Evolutionary conservation across 2,888 invertebrate species (phyloP).

Genomic region (Philereme transversata): DNA sequence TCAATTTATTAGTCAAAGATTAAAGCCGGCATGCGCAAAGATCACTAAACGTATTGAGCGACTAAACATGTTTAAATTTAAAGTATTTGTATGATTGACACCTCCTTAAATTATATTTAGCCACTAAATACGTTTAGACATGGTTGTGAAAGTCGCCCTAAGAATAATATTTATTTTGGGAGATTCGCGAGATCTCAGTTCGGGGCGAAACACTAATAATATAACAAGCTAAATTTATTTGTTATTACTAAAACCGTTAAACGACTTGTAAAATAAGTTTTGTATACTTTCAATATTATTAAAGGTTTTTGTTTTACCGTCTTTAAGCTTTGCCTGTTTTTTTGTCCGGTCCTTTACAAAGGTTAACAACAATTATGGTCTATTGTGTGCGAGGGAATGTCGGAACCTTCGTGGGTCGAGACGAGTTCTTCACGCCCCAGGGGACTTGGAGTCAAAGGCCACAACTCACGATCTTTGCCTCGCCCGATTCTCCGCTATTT

Average conservation of each 20-base stretch:
- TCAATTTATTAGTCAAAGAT: no score
- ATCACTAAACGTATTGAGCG: no score
- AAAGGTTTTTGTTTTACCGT: conserved; percentile 20
- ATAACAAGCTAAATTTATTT: conserved; percentile 5
- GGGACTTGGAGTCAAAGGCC: conserved; percentile 62
- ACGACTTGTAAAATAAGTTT: conserved; percentile 16
- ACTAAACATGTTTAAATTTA: no score
- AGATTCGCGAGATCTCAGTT: no score
- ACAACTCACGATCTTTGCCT: conserved; percentile 59
- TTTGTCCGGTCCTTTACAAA: conserved; percentile 30
- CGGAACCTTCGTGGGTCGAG: conserved; percentile 49
- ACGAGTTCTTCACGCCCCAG: conserved; percentile 56
- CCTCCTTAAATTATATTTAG: no score
- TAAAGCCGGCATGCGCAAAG: no score
- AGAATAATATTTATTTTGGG: no score
- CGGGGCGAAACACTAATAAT: no score
- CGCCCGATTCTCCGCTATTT: conserved; percentile 49
- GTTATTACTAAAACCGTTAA: conserved; percentile 19
- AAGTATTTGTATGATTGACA: no score
- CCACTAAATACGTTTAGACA: no score
- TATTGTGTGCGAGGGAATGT: conserved; percentile 30
- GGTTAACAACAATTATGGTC: conserved; percentile 33
- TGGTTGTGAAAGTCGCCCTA: no score
- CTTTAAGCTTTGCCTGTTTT: conserved; percentile 11
- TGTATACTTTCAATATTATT: conserved; percentile 18